Conservation (phyloP, 2,888 invertebrate species). For the Luffia ferchaultella region DNA sequence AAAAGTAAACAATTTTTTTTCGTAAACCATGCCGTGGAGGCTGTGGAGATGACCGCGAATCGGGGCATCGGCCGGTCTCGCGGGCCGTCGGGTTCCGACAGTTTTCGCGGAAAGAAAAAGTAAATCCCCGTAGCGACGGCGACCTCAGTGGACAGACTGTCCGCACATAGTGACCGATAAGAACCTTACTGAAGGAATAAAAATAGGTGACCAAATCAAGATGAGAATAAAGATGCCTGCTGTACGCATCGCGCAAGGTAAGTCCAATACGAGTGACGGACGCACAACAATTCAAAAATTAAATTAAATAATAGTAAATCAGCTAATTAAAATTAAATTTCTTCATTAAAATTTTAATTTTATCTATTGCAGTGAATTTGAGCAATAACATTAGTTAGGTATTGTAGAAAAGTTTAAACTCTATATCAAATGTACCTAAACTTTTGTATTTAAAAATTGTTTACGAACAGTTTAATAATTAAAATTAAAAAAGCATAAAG, state of each 20-base stretch:
- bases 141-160: conserved; percentile 26
- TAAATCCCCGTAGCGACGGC: conserved; percentile 26
- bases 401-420: too few species aligned
- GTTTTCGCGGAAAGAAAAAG: neutral
- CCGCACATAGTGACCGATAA: conserved; percentile 41
- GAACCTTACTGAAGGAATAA: conserved; percentile 54
- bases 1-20: conserved; percentile 40
- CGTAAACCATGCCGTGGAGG: conserved; percentile 38
- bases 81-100: neutral
- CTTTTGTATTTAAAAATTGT: too few species aligned
- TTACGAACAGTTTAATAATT: too few species aligned
- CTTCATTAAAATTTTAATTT: too few species aligned
- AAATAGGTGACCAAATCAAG: conserved; percentile 73
- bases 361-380: too few species aligned
- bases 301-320: too few species aligned
- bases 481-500: too few species aligned
- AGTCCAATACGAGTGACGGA: conserved; percentile 28
- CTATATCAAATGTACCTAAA: too few species aligned
- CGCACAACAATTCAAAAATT: too few species aligned
- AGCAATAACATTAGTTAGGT: too few species aligned
- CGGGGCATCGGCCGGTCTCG: neutral
- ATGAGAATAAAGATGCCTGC: conserved; percentile 99
- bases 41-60: neutral
- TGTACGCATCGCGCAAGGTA: conserved; percentile 96
- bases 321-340: too few species aligned